These are phyloP conservation scores for Megathymus violae DNA, from an alignment of 1,140 invertebrate genomes.

Conservation along the genomic window DNA sequence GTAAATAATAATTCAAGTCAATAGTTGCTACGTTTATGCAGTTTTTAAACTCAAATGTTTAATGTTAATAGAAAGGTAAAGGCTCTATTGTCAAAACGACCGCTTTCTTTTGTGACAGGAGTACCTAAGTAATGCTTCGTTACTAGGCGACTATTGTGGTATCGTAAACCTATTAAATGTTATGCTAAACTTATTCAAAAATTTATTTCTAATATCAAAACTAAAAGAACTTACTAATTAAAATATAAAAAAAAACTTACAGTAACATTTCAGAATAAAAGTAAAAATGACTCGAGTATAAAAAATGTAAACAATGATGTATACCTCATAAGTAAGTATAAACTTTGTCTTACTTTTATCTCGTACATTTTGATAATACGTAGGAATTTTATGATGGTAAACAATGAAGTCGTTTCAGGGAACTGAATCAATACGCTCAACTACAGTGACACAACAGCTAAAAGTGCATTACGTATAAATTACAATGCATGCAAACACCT, in stretches of 20 bases:
- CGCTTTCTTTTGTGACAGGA: background rate
- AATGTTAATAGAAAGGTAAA: background rate
- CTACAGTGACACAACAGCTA: conserved; percentile 40
- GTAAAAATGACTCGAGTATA: no score
- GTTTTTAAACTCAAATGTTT: no score
- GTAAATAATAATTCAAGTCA: no score
- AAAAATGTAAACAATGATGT: no score
- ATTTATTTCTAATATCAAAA: no score
- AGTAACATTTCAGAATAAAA: no score
- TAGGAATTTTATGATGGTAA: background rate
- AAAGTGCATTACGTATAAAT: conserved; percentile 36
- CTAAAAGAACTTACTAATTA: no score
- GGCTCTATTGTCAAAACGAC: background rate
- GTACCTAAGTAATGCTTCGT: background rate
- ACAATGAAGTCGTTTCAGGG: conserved; percentile 3
- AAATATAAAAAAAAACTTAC: no score
- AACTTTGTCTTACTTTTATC: background rate
- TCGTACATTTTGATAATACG: background rate
- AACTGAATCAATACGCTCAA: background rate
- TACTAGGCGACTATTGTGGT: background rate
- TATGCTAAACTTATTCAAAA: no score
- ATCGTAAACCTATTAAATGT: no score
- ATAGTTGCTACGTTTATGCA: no score
- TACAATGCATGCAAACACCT: conserved; percentile 49
- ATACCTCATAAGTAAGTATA: no score